phyloP scores from a whole-genome alignment of 2,888 invertebrate species.

The Brassicogethes aeneus region DNA sequence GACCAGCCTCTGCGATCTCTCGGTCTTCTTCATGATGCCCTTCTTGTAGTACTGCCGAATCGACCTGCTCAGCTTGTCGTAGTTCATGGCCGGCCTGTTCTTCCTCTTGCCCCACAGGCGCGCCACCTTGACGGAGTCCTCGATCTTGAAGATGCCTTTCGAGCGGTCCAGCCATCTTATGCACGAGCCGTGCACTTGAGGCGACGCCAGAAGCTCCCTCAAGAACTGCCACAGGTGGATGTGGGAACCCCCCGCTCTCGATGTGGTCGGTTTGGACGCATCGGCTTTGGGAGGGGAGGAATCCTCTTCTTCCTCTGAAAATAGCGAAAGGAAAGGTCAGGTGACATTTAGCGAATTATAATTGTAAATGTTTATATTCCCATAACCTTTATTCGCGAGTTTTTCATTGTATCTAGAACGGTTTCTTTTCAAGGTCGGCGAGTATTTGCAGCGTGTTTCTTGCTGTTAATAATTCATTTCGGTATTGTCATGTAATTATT shows the following conservation, averaged over 20 bases:
- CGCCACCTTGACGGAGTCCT: conserved; percentile 96
- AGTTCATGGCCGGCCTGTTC: conserved; percentile 99
- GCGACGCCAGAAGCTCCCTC: conserved; percentile 85
- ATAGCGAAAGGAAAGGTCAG: too few species aligned
- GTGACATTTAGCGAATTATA: too few species aligned
- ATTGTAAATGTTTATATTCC: too few species aligned
- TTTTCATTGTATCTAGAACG: too few species aligned
- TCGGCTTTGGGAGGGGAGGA: conserved; percentile 25
- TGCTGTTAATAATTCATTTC: too few species aligned
- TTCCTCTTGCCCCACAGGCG: conserved; percentile 96
- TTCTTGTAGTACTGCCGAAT: conserved; percentile 99
- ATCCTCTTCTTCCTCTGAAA: conserved; percentile 39
- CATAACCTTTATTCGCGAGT: too few species aligned
- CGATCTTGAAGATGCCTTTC: conserved; percentile 97
- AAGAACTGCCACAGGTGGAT: conserved; percentile 99
- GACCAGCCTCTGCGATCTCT: conserved; percentile 93
- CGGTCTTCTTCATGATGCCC: conserved; percentile 99
- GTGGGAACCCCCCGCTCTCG: conserved; percentile 64
- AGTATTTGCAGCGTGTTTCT: too few species aligned
- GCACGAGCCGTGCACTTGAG: conserved; percentile 83
- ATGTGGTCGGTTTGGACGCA: conserved; percentile 29
- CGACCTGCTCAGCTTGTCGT: conserved; percentile 95
- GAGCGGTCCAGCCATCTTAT: conserved; percentile 95
- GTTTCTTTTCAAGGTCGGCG: too few species aligned
- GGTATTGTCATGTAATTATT: too few species aligned